Conservation (phyloP, 2,797 vertebrate species). For the Synaphobranchus kaupii region DNA sequence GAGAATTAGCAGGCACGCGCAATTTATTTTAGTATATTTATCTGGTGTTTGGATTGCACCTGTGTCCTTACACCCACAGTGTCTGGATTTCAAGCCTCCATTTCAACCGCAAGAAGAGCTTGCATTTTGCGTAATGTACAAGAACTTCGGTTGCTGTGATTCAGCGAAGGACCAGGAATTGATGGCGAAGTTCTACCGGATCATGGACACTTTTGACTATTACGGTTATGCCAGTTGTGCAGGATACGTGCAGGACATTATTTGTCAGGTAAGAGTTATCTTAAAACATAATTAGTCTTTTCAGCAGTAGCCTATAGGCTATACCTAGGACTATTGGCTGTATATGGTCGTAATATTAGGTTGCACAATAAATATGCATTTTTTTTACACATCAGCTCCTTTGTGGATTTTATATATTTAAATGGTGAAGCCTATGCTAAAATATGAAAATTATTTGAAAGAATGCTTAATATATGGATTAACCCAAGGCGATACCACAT, state of each 20-base stretch:
- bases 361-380: neutral
- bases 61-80: slow-evolving; percentile 82
- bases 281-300: neutral
- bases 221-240: slow-evolving; percentile 74
- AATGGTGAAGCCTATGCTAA: neutral
- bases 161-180: slow-evolving; percentile 75
- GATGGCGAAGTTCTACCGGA: slow-evolving; percentile 74
- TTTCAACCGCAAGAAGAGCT: slow-evolving; percentile 80
- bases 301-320: neutral
- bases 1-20: slow-evolving; percentile 31
- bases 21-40: slow-evolving; percentile 36
- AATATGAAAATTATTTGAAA: neutral
- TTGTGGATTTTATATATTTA: neutral
- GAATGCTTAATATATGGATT: neutral
- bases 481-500: neutral
- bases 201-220: slow-evolving; percentile 75
- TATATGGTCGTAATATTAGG: neutral
- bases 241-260: slow-evolving; percentile 82
- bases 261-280: slow-evolving; percentile 84
- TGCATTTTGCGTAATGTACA: slow-evolving; percentile 84
- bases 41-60: slow-evolving; percentile 48
- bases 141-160: slow-evolving; percentile 90
- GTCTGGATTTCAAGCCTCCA: slow-evolving; percentile 93
- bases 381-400: neutral
- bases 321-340: neutral